Base-by-base conservation (phyloP, 2,113 vertebrate genomes). In the Amblyornis subalaris region DNA sequence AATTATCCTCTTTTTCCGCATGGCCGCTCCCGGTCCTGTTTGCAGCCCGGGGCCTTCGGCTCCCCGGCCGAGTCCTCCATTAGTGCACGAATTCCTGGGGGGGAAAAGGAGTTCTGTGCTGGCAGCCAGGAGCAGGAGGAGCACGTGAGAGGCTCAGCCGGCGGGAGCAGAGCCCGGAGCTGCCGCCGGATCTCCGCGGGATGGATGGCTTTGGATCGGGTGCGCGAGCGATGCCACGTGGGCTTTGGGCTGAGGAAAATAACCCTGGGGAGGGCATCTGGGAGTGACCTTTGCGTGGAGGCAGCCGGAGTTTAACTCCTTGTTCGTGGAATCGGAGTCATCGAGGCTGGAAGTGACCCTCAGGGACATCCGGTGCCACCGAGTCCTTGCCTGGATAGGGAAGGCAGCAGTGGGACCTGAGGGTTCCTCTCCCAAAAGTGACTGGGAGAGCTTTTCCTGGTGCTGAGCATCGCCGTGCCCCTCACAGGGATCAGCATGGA, bases 161-260 rank as follows among this genome's bases (percentile, higher is more conserved):
- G n/a, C n/a, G n/a, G n/a, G n/a, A n/a, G 42, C 42, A 42, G 42
- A 42, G 42, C 42, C 42, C n/a, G 40, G 40, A 42, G 40, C 40
- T 42, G 40, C 40, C 40, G 40, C 40, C 10, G 40, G 40, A 42
- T 42, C 40, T 42, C n/a, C 8, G 36, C 36, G 36, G 36, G 36
- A 38, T 38, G 36, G 36, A 38, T 38, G 36, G 36, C 40, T 54
- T 7, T 9, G 13, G 55, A 16, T 12, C 7, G 21, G 26, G 48
- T 3, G 0, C 23, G 0, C 7, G 16, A 64, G 45, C 3, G 38
- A 20, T n/a, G 40, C 24, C 45, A 8, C 0, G 0, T 6, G 65
- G 60, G 36, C 66, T 70, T 61, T 45, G 55, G n/a, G 69, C 25
- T 45, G 69, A 26, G 70, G 83, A 64, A 40, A 21, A 35, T 13